These are phyloP conservation scores for Acromyrmex charruanus DNA, from an alignment of 1,140 invertebrate genomes.

Conservation along the genomic window DNA sequence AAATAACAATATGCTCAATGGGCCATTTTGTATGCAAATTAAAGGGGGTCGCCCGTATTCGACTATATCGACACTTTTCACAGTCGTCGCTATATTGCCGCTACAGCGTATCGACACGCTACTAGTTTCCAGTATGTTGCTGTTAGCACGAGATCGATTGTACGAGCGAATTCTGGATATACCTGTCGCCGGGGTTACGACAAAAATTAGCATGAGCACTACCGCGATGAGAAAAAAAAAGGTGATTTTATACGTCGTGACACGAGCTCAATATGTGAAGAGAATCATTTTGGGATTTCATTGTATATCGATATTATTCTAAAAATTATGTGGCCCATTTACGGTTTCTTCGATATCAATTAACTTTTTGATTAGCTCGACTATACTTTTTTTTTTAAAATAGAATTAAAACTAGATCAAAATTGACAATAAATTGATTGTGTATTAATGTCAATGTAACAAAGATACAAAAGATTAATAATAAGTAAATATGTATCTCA, in stretches of 20 bases:
- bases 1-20: conserved; percentile 77
- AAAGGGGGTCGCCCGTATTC: conserved; percentile 61
- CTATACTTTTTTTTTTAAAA: background rate
- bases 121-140: background rate
- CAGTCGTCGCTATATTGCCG: conserved; percentile 13
- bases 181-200: background rate
- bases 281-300: background rate
- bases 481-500: background rate
- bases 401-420: background rate
- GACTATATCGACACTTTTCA: conserved; percentile 68
- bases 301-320: background rate
- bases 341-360: background rate
- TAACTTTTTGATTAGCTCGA: background rate
- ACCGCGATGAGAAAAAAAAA: conserved; percentile 7
- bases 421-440: background rate
- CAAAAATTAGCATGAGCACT: conserved; percentile 23
- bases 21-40: conserved; percentile 75
- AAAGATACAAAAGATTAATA: background rate
- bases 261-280: background rate
- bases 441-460: background rate
- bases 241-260: background rate
- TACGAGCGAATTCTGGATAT: conserved; percentile 16
- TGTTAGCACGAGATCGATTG: background rate
- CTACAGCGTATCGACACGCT: background rate
- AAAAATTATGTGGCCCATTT: background rate